Base-by-base conservation (phyloP, 1,140 invertebrate species). In the Bombus cullumanus region DNA sequence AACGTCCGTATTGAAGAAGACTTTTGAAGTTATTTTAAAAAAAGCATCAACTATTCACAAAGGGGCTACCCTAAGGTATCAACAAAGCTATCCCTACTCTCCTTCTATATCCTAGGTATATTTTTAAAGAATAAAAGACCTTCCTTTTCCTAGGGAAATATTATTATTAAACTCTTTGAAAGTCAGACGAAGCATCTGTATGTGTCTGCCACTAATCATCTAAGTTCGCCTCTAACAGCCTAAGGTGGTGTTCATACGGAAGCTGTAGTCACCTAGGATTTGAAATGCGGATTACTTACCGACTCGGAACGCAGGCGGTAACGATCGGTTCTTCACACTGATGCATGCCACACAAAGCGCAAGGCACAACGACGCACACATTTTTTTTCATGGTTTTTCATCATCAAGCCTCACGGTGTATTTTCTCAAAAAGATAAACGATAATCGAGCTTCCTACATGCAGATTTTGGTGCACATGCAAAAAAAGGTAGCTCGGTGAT, bases 241-340 rank as follows among this genome's bases (percentile, higher is more conserved):
- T 87, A 89, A 69, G 39, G 76, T 82, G 78, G n/a, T 87, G 89
- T 90, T 88, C 86, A 86, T 90, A 90, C 73, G 59, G 78, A 85
- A 90, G 88, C 88, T 53, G 83, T 90, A 77, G 53, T 84, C 72
- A 74, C 82, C 81, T 81, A 68, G 34, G 76, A 85, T 87, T 79
- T 85, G 89, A 83, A 88, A 81, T 90, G 86, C 89, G 79, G 59
- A 83, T 90, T 88, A 90, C 89, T 90, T 90, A 90, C 89, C 89
- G 62, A 47, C 75, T 77, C 53, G 66, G 34, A 80, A 80, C 71
- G 82, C n/a, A 83, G 85, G 72, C 74, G 85, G 72, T 87, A 90
- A 88, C 75, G 85, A 88, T 90, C 86, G 82, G 71, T 86, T 88
- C 81, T 85, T 87, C 78, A 85, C 78, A 89, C 6, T 57, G 78